These are phyloP conservation scores for Drosophila acutilabella DNA, from an alignment of 2,888 invertebrate species.

Conservation along the genomic window DNA sequence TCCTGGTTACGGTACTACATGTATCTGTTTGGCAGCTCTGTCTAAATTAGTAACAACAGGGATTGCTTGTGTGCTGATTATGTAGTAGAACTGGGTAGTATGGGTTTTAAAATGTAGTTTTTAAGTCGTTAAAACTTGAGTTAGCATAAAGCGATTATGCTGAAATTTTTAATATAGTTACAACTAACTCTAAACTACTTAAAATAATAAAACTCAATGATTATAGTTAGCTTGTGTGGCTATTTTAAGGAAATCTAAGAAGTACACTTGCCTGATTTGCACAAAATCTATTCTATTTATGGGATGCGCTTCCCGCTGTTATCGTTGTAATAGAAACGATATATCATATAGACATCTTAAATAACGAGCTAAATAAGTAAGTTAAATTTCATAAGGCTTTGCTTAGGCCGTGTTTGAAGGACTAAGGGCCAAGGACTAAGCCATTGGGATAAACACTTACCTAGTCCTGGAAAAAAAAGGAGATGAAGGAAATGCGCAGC, in stretches of 20 bases:
- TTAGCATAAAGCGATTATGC: neutral
- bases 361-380: slow-evolving; percentile 34
- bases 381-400: slow-evolving; percentile 31
- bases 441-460: slow-evolving; percentile 36
- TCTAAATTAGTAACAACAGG: slow-evolving; percentile 12
- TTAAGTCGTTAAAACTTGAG: neutral
- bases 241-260: no score
- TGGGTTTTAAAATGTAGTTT: no score
- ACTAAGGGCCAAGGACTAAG: slow-evolving; percentile 26
- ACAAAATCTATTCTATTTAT: neutral
- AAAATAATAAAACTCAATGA: neutral
- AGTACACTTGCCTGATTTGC: neutral
- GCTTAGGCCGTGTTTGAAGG: slow-evolving; percentile 1
- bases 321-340: slow-evolving; percentile 13
- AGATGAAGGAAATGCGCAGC: no score
- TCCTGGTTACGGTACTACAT: slow-evolving; percentile 8
- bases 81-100: neutral
- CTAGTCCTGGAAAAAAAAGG: slow-evolving; percentile 3
- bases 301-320: neutral
- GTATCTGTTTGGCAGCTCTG: neutral
- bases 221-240: no score
- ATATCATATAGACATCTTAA: slow-evolving; percentile 17
- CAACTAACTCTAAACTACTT: neutral
- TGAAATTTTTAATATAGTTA: neutral
- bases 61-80: neutral